Evolutionary conservation across 2,113 vertebrate genomes (phyloP).

Genomic region (Rissa tridactyla): DNA sequence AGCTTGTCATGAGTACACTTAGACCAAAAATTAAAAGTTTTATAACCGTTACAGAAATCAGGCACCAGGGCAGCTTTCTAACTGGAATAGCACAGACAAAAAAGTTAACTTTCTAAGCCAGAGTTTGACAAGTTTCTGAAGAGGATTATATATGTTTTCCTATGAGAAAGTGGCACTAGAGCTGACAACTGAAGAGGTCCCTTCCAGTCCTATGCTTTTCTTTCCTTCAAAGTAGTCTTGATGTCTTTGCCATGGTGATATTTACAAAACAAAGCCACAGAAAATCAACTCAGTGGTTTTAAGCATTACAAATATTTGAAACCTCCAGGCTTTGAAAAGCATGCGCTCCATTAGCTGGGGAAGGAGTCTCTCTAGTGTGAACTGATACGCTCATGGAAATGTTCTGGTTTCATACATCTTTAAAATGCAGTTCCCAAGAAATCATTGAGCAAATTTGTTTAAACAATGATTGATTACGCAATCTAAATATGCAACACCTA

Average conservation of each 20-base stretch:
- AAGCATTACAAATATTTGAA: conserved; percentile 31
- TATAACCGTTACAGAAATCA: not conserved
- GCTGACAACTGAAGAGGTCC: not conserved
- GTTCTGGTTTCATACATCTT: not conserved
- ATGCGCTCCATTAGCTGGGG: not conserved
- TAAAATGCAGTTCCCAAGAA: not conserved
- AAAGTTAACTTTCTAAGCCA: not conserved
- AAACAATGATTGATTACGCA: conserved; percentile 9
- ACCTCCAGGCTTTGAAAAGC: not conserved
- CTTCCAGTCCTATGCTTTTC: not conserved
- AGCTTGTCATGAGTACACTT: not conserved
- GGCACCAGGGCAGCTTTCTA: not conserved
- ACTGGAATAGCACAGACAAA: not conserved
- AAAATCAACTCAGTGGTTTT: not conserved
- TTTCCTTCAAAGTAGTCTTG: not conserved
- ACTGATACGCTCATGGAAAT: not conserved
- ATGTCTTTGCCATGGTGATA: conserved; percentile 25
- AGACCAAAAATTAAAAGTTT: not conserved
- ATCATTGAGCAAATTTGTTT: conserved; percentile 3
- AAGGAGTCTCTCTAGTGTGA: not conserved
- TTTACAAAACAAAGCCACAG: conserved; percentile 48
- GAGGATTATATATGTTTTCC: not conserved
- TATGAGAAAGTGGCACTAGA: not conserved
- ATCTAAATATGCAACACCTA: conserved; percentile 10
- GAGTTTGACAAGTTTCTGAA: not conserved